A percentile compares a stretch with the other conserved stretches of the same genome.
Conservation (phyloP, 1,140 invertebrate genomes). For the Holotrichia oblita region DNA sequence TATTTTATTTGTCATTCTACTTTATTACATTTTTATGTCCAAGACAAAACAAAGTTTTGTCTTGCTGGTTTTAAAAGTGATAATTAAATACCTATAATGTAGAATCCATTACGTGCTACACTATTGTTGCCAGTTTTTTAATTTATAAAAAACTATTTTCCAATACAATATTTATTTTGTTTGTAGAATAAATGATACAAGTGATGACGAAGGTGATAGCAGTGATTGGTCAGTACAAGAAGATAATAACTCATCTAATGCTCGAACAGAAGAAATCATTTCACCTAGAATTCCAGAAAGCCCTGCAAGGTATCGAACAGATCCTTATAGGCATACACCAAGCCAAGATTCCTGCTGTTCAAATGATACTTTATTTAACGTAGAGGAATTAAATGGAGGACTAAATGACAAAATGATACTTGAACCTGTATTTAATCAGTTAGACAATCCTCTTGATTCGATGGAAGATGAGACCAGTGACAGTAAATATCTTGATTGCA, state of each 20-base stretch:
- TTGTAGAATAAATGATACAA: slow-evolving; percentile 43
- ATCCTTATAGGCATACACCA: slow-evolving; percentile 64
- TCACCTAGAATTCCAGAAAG: slow-evolving; percentile 52
- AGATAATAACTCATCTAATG: slow-evolving; percentile 37
- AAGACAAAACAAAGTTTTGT: too few species aligned
- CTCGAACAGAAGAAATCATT: slow-evolving; percentile 48
- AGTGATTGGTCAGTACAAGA: slow-evolving; percentile 54
- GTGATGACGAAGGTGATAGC: slow-evolving; percentile 48
- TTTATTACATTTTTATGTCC: too few species aligned
- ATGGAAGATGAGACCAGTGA: slow-evolving; percentile 29
- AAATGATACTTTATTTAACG: slow-evolving; percentile 69
- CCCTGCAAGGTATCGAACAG: slow-evolving; percentile 44
- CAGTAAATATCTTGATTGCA: slow-evolving; percentile 29
- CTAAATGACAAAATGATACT: slow-evolving; percentile 33
- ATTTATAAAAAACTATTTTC: not conserved
- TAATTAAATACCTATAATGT: too few species aligned
- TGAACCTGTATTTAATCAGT: slow-evolving; percentile 37
- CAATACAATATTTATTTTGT: slow-evolving; percentile 30
- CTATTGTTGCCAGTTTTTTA: not conserved
- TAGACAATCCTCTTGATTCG: not conserved
- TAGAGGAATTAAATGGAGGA: slow-evolving; percentile 62
- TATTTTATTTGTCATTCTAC: too few species aligned
- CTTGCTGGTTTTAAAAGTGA: too few species aligned
- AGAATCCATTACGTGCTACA: too few species aligned
- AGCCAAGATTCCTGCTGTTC: slow-evolving; percentile 71